Conservation (phyloP, 2,113 vertebrate genomes). For the human (Homo sapiens) region GRCh38 chr7:113919501-113920000, state of each 20-base stretch:
- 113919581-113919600: not conserved
- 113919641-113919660: not conserved
- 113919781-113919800: not conserved
- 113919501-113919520: not conserved
- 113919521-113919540: not conserved
- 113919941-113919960: conserved; percentile 20
- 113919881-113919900: conserved; percentile 23
- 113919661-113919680: not conserved
- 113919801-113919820: not conserved
- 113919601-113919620: not conserved
- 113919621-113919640: not conserved
- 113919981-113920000: not conserved
- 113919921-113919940: not conserved
- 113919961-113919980: not conserved
- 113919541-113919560: not conserved
- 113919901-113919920: not conserved
- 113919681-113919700: not conserved
- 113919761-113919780: conserved; percentile 18
- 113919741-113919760: conserved; percentile 39
- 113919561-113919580: not conserved
- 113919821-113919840: not conserved
- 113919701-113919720: not conserved
- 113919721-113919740: not conserved
- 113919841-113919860: not conserved
- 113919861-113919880: conserved; percentile 24